Base-by-base conservation (phyloP, 2,113 vertebrate species). In the Equus przewalskii region DNA sequence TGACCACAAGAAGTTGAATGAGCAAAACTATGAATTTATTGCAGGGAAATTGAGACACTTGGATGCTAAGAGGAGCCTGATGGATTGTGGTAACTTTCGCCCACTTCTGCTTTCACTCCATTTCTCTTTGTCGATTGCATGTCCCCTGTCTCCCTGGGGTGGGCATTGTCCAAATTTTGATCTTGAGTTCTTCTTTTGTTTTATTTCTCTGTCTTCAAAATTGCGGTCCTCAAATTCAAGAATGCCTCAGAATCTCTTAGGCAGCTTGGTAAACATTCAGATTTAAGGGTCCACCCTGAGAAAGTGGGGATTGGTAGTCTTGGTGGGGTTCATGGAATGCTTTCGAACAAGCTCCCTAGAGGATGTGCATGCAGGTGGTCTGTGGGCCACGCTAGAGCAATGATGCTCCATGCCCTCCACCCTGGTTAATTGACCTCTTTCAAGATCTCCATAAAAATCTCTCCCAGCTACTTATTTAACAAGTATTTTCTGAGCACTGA, bases 131-230 rank as follows among this genome's bases (percentile, higher is more conserved):
- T 90, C 15, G 4, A 21, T 5, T 28, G 16, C 51, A 14, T 0
- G 15, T 4, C 4, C 10, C 79, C 13, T 70, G 76, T 51, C 46
- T 86, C 49, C 58, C 28, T 2, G 6, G 26, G 54, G 44, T 30
- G 73, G 26, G 1, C 22, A 0, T 5, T 2, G 8, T 51, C 33
- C 7, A 19, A 0, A 44, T 6, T 82, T 65, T 21, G 46, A 15
- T 73, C 41, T 60, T 70, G 26, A 21, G 21, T 18, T 19, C 16
- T 65, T 24, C 4, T 26, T 41, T 26, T 9, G 26, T 65, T 76
- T 26, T 28, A 15, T 73, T 26, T 90, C 5, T 83, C 5, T 51
- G 16, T 62, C 54, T 93, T 89, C 36, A 60, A 73, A 14, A n/a
- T 3, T 7, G 8, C 36, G 49, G 14, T 60, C 36, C 76, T 93